Base-by-base conservation (phyloP, 2,113 vertebrate species). In the Myiozetetes cayanensis region DNA sequence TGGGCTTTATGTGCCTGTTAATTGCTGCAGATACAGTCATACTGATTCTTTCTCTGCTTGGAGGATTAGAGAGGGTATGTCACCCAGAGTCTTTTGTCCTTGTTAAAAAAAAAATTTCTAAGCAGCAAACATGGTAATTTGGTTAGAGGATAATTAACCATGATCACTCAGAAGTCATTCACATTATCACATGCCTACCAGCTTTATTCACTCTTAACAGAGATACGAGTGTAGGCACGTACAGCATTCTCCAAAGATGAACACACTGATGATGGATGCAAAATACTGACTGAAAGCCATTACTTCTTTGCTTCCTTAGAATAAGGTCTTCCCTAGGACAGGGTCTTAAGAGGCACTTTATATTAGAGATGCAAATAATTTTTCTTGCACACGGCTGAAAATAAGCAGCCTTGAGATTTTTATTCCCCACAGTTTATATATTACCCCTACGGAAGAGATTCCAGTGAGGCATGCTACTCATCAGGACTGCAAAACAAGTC, bases 161-260 rank as follows among this genome's bases (percentile, higher is more conserved):
- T 86, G 83, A 95, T 97, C 88, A 92, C 87, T 86, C 47, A 94
- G 59, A 92, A 97, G 90, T 78, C 61, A 92, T 86, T 85, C 85
- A 59, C 68, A 92, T 94, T 93, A 96, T 93, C 93, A 65, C 79
- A 92, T 90, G 89, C 88, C 92, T 84, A 86, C 87, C 72, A 97
- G 90, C 43, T 88, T 84, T 79, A 91, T 89, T 92, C 85, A 79
- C 53, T 81, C 83, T 63, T 67, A 81, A 66, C 27, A 90, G 52
- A 76, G 80, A 93, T 59, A 94, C 61, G 4, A 80, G 92, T 78
- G 85, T 59, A 77, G 93, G 85, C 93, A 93, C 14, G 85, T 55
- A 88, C 46, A 84, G 82, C 4, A 0, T 67, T 94, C 76, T 88
- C 92, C 75, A 16, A 73, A 80, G 67, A 90, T 39, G 41, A 97